Percentiles rank a stretch among this genome's conserved stretches.
Conservation (phyloP, 2,888 invertebrate genomes). For the Xestia rhomboidea region DNA sequence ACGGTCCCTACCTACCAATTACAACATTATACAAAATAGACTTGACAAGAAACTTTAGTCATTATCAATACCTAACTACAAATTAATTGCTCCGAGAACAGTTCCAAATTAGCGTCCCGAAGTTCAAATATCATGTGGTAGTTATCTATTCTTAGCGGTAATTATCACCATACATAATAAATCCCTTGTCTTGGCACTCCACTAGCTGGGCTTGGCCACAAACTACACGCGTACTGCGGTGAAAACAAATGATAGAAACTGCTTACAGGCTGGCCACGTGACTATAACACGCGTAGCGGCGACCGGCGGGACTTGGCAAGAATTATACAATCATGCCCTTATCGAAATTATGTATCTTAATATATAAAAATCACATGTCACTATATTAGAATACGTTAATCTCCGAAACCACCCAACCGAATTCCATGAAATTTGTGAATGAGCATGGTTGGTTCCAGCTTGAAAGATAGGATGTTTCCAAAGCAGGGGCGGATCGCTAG, state of each 20-base stretch:
- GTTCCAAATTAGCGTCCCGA: background rate
- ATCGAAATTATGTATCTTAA: background rate
- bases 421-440: background rate
- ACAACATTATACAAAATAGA: background rate
- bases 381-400: background rate
- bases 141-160: constrained; percentile 13
- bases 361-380: background rate
- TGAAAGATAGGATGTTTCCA: background rate
- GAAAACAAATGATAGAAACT: background rate
- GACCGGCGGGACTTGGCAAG: background rate
- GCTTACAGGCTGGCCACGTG: background rate
- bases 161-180: constrained; percentile 41
- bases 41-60: background rate
- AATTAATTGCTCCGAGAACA: constrained; percentile 7
- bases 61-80: background rate
- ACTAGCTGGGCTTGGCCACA: background rate
- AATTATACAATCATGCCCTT: background rate
- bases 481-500: no score
- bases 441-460: background rate
- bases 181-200: constrained; percentile 39
- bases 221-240: background rate
- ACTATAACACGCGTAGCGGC: no score
- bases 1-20: background rate
- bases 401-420: background rate
- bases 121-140: constrained; percentile 10